Evolutionary conservation across 2,888 invertebrate species (phyloP).

Genomic region (Sympetrum striolatum): DNA sequence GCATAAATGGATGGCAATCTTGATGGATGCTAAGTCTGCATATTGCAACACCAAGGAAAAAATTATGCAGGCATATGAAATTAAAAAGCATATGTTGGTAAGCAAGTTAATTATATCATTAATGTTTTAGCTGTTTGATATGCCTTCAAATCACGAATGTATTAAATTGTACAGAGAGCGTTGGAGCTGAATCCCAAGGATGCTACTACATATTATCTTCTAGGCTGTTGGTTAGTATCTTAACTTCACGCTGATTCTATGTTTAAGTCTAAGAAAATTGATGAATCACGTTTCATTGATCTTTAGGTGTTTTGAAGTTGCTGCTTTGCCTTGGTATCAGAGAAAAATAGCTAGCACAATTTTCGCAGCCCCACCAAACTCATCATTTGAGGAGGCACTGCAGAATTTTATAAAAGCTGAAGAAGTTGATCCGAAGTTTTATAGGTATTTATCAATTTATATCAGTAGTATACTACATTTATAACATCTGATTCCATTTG

Average conservation of each 20-base stretch:
- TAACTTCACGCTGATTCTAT: not conserved
- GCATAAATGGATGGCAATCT: constrained; percentile 74
- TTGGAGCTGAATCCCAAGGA: constrained; percentile 82
- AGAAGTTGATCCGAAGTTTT: constrained; percentile 78
- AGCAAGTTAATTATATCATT: constrained; percentile 52
- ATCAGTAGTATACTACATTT: not conserved
- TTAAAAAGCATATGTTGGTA: constrained; percentile 80
- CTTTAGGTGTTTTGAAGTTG: constrained; percentile 74
- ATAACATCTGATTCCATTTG: not conserved
- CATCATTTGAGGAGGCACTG: constrained; percentile 85
- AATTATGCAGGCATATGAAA: constrained; percentile 73
- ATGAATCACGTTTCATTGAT: constrained; percentile 47
- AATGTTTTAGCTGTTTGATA: not conserved
- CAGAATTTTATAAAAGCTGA: constrained; percentile 80
- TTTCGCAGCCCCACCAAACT: constrained; percentile 78
- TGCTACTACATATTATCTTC: constrained; percentile 80
- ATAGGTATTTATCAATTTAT: constrained; percentile 58
- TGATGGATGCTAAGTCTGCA: constrained; percentile 77
- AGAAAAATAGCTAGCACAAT: constrained; percentile 77
- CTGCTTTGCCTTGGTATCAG: constrained; percentile 85
- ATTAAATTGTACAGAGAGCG: constrained; percentile 67
- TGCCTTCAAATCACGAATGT: not conserved
- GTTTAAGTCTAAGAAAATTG: not conserved
- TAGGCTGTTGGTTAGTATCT: constrained; percentile 76
- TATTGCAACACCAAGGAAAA: constrained; percentile 77